These are phyloP conservation scores for Schizopygopsis malacanthus DNA, from an alignment of 2,797 vertebrate genomes.

Conservation along the genomic window DNA sequence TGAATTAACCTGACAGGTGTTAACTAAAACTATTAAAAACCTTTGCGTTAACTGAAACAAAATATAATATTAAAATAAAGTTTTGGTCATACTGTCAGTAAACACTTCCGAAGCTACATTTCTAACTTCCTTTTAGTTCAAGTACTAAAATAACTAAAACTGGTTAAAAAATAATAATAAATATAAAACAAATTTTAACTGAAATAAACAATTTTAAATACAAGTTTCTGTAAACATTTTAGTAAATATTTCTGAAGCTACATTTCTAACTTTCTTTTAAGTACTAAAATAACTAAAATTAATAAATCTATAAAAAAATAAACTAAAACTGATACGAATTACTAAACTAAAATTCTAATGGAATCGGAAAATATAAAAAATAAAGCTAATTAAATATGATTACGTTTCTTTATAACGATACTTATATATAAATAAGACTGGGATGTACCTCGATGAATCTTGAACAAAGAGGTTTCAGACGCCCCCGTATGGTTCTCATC, in stretches of 20 bases:
- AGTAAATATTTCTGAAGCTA: no score
- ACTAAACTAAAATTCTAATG: not conserved
- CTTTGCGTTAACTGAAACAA: no score
- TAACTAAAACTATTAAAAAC: no score
- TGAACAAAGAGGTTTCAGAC: slow-evolving; percentile 45
- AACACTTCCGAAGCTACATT: not conserved
- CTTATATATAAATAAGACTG: not conserved
- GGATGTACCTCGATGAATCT: slow-evolving; percentile 41
- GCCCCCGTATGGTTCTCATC: not conserved
- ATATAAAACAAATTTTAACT: not conserved
- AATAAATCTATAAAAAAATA: not conserved
- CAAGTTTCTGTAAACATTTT: no score
- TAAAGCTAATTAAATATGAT: not conserved
- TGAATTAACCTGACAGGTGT: no score
- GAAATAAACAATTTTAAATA: not conserved
- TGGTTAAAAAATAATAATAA: not conserved
- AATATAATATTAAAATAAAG: not conserved
- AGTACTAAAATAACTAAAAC: not conserved
- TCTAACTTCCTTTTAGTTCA: not conserved
- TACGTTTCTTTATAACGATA: not conserved
- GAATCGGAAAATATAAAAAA: not conserved
- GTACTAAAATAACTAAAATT: not conserved
- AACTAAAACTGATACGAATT: not conserved
- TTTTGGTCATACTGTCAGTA: not conserved
- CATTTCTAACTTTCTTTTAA: not conserved